Evolutionary conservation across 2,888 invertebrate species (phyloP), one percentile per base, ranked within the genome.

Genomic region (Sphaeridia pumilis): DNA sequence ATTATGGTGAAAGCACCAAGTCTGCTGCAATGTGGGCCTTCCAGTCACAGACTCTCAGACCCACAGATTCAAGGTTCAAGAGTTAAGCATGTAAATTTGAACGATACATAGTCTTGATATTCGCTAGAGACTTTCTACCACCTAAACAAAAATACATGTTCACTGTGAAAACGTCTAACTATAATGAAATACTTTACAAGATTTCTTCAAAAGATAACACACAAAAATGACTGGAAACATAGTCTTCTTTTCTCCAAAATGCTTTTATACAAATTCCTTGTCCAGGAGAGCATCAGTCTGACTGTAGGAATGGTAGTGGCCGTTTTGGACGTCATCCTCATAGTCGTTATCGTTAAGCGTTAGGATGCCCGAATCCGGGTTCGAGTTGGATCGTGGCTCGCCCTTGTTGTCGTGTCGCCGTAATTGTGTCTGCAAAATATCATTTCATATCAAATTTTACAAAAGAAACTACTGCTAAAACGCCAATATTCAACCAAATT

Each of bases 271-370:
- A 43, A 53, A 49, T 24, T 53, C 53, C n/a, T 53, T 53, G 20
- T 53, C 53, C 20, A 53, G 24, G 3, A 53, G 38, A 24, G 35
- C 36, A 36, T 53, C 53, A n/a, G 21, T 26, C 35, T 48, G 48
- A 43, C 53, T 48, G 38, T 48, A 53, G 7, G 48, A 48, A n/a
- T 36, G 26, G 26, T 53, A 53, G 28, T 53, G 49, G 14, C 53
- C 53, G 38, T 52, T 27, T 4, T 46, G 36, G 2, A 52, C 3
- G 17, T 41, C 41, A 17, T 38, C 38, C 20, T 38, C 38, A 17
- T 17, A 17, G 25, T 44, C 43, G 26, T 48, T 48, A n/a, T 48
- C 53, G 14, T 41, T 35, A 22, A 48, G 25, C 2, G 44, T 48
- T 14, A 49, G 22, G 22, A 53, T 53, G 12, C 53, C 53, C 7